Conservation (phyloP, 2,113 vertebrate genomes). For the Cardinalis cardinalis region DNA sequence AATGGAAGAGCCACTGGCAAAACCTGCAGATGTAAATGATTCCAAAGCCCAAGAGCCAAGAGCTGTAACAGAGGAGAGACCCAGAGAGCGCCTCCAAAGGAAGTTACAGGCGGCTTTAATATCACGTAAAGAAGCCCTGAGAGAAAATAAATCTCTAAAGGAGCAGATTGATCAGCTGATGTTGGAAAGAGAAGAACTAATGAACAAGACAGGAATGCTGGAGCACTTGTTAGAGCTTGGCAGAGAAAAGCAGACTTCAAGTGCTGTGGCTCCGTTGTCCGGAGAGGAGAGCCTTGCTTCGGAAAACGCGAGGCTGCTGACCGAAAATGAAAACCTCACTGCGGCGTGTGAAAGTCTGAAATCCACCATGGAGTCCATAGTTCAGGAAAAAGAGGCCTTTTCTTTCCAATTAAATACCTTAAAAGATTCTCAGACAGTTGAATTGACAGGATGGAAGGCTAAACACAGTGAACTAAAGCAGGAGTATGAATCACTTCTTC, state of each 20-base stretch:
- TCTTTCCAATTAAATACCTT: constrained; percentile 85
- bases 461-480: constrained; percentile 83
- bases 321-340: constrained; percentile 80
- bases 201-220: constrained; percentile 45
- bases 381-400: constrained; percentile 86
- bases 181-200: constrained; percentile 60
- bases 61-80: constrained; percentile 40
- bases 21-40: constrained; percentile 13
- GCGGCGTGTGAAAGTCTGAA: constrained; percentile 87
- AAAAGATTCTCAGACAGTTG: constrained; percentile 84
- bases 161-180: constrained; percentile 65
- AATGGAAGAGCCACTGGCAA: constrained; percentile 42
- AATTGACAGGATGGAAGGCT: constrained; percentile 85
- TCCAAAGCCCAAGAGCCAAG: constrained; percentile 63
- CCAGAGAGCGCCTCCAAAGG: constrained; percentile 73
- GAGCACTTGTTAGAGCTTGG: constrained; percentile 58
- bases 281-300: constrained; percentile 61
- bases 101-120: constrained; percentile 85
- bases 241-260: constrained; percentile 49
- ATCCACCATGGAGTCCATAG: constrained; percentile 84
- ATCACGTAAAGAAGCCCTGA: constrained; percentile 82
- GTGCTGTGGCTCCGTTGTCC: neutral
- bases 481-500: constrained; percentile 85
- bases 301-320: constrained; percentile 69
- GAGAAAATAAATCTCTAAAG: constrained; percentile 76